phyloP scores from a whole-genome alignment of 2,113 vertebrate genomes.

The Rhabdornis inornatus region DNA sequence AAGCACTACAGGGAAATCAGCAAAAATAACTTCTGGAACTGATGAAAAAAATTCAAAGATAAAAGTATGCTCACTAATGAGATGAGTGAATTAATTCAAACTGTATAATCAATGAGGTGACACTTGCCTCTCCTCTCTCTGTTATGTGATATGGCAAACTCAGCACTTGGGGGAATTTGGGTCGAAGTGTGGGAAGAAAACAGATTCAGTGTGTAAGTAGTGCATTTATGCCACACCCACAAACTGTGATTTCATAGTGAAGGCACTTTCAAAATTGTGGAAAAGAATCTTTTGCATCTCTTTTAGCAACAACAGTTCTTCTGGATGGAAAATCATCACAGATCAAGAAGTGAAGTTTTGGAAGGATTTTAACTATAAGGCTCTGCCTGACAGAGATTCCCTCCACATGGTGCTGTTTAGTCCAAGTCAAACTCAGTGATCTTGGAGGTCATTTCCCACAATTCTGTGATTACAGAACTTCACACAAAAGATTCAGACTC shows the following conservation, averaged over 20 bases:
- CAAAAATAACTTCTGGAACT: not conserved
- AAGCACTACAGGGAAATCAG: conserved; percentile 28
- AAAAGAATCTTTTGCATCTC: not conserved
- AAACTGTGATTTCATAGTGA: accelerated
- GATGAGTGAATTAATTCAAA: not conserved
- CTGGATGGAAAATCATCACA: not conserved
- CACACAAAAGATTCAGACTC: not conserved
- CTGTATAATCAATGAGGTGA: not conserved
- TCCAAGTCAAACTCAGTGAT: not conserved
- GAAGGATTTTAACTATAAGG: not conserved
- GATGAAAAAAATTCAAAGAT: not conserved
- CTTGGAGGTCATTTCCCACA: not conserved
- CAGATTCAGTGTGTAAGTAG: not conserved
- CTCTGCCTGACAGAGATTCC: not conserved
- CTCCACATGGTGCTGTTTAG: not conserved
- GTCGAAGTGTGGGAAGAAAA: not conserved
- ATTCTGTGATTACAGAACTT: not conserved
- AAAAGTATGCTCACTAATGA: conserved; percentile 2
- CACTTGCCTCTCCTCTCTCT: not conserved
- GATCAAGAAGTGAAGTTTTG: not conserved
- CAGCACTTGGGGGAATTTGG: not conserved
- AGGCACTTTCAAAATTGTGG: not conserved
- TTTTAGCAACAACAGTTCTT: not conserved
- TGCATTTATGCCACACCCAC: no score
- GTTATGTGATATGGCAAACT: not conserved